Evolutionary conservation across 1,140 invertebrate species (phyloP).

Genomic region (Hesperophylax magnus): DNA sequence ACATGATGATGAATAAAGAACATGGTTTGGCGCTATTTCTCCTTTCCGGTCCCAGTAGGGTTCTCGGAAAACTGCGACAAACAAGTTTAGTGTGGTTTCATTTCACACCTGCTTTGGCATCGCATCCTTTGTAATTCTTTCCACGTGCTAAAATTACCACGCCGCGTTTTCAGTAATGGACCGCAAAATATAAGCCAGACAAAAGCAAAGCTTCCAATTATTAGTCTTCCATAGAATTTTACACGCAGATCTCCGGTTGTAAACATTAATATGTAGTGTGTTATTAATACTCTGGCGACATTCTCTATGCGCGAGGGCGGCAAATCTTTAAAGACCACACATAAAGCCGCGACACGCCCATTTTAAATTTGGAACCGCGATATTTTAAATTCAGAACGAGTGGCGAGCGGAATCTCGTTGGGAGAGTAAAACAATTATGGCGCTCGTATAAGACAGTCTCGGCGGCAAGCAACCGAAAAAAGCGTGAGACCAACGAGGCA

Average conservation of each 20-base stretch:
- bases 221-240: background rate
- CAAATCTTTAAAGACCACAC: conserved; percentile 42
- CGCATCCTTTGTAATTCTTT: too few relatives aligned
- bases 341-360: conserved; percentile 29
- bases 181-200: too few relatives aligned
- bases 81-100: background rate
- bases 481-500: too few relatives aligned
- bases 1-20: too few relatives aligned
- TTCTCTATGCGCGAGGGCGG: conserved; percentile 34
- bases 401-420: conserved; percentile 3
- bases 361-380: conserved; percentile 47
- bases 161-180: too few relatives aligned
- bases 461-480: background rate
- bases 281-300: conserved; percentile 33
- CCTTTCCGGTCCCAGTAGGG: too few relatives aligned
- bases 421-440: conserved; percentile 35
- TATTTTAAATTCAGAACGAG: conserved; percentile 47
- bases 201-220: too few relatives aligned
- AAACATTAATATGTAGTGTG: conserved; percentile 26
- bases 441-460: background rate
- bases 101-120: too few relatives aligned
- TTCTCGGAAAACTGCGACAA: background rate
- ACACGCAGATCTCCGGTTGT: background rate
- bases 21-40: too few relatives aligned
- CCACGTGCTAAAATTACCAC: too few relatives aligned